A percentile compares a stretch with the other conserved stretches of the same genome.
phyloP scores from a whole-genome alignment of 2,888 invertebrate genomes.

The Pristionchus mayeri region DNA sequence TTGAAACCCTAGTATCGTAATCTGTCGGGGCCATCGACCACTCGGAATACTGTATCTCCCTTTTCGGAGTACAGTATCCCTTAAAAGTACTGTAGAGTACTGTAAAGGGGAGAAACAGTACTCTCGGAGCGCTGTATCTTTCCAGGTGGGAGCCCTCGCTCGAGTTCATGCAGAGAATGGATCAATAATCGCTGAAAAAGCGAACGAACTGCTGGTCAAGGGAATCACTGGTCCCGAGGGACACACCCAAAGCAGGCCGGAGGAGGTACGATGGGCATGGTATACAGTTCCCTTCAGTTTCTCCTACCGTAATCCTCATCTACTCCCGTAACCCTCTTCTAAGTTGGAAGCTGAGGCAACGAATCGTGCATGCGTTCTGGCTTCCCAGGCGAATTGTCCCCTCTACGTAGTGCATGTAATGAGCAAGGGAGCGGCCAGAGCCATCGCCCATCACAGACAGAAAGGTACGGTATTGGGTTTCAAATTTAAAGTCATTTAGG shows the following conservation, averaged over 20 bases:
- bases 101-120: neutral
- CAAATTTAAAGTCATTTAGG: neutral
- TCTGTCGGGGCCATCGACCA: no score
- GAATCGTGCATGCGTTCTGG: constrained; percentile 86
- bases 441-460: constrained; percentile 83
- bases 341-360: constrained; percentile 92
- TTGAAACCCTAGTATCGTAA: no score
- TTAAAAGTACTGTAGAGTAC: neutral
- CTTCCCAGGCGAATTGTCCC: constrained; percentile 93
- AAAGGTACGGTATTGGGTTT: constrained; percentile 65
- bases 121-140: neutral
- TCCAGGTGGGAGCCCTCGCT: constrained; percentile 87
- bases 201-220: constrained; percentile 86
- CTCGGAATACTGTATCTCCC: no score
- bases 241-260: constrained; percentile 64
- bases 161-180: constrained; percentile 98
- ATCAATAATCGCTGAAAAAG: constrained; percentile 91
- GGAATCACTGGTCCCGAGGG: constrained; percentile 89
- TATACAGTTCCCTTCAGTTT: neutral
- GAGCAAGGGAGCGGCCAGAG: constrained; percentile 87
- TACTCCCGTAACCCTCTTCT: constrained; percentile 42
- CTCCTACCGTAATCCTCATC: no score
- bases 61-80: no score
- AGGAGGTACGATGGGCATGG: constrained; percentile 55
- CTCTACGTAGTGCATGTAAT: constrained; percentile 95